A percentile compares a stretch with the other conserved stretches of the same genome.
Conservation (phyloP, 64 coral and sea anemone genomes). For the Stichodactyla helianthus region DNA sequence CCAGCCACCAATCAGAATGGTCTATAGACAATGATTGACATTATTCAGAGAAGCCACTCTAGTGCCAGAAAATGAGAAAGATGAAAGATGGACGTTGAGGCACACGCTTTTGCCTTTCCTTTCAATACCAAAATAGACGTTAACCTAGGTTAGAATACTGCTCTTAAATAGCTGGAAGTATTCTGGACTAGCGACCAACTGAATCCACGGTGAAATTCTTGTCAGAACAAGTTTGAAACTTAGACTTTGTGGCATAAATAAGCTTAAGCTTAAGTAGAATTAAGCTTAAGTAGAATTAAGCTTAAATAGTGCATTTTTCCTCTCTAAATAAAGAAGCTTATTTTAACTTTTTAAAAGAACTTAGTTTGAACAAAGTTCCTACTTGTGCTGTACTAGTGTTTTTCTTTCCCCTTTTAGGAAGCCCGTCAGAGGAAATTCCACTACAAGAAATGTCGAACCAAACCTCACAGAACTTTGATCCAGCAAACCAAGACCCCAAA, state of each 20-base stretch:
- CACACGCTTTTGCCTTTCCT: constrained; percentile 1
- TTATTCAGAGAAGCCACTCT: neutral
- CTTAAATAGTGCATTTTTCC: no score
- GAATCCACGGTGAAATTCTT: no score
- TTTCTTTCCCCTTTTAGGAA: neutral
- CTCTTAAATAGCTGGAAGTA: neutral
- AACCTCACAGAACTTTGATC: neutral
- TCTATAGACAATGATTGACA: neutral
- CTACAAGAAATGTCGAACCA: constrained; percentile 1
- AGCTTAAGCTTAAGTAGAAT: no score
- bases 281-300: no score
- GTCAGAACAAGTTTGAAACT: neutral
- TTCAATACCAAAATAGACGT: neutral
- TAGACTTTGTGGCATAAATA: neutral
- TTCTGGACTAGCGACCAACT: neutral
- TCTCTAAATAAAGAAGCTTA: neutral
- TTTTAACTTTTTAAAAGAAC: neutral
- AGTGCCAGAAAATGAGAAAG: neutral
- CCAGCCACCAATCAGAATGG: neutral
- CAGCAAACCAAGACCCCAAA: neutral
- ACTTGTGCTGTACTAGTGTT: no score
- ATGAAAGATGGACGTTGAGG: neutral
- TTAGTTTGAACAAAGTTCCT: neutral
- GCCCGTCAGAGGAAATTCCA: neutral
- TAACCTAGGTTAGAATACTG: neutral